Evolutionary conservation across 2,888 invertebrate species (phyloP).

Genomic region (Zootermopsis nevadensis): DNA sequence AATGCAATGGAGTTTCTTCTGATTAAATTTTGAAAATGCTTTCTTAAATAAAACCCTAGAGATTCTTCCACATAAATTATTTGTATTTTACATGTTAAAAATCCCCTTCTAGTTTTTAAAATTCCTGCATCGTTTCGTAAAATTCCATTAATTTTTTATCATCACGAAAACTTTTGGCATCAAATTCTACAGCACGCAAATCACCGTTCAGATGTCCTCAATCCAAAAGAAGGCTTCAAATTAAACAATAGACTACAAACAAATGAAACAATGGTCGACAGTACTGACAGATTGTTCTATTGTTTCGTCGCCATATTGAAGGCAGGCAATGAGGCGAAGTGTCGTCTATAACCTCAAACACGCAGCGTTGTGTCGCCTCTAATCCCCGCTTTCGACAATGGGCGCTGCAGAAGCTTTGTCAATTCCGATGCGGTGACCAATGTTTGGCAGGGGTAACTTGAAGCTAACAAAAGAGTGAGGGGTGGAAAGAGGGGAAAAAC

Average conservation of each 20-base stretch:
- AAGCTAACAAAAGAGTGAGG: conserved; percentile 14
- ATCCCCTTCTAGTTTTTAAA: background rate
- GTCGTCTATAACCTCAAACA: conserved; percentile 41
- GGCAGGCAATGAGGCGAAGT: conserved; percentile 14
- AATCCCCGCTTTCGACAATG: conserved; percentile 11
- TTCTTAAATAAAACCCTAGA: background rate
- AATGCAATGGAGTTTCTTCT: too few relatives aligned
- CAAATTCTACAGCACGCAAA: conserved; percentile 2
- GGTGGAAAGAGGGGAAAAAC: background rate
- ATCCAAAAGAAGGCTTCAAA: conserved; percentile 13
- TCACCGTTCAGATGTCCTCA: background rate
- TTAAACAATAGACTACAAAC: conserved; percentile 4
- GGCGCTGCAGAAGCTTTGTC: background rate
- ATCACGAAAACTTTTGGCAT: background rate
- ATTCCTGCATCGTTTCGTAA: background rate
- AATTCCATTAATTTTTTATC: conserved; percentile 2
- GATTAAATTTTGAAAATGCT: too few relatives aligned
- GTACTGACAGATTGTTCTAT: conserved; percentile 35
- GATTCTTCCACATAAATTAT: background rate
- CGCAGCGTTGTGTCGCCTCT: conserved; percentile 15
- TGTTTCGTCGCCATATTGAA: conserved; percentile 39
- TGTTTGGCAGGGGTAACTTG: background rate
- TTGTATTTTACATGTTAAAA: background rate
- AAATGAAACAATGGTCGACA: conserved; percentile 12
- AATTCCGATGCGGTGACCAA: conserved; percentile 27